Conservation (phyloP, 2,113 vertebrate genomes). For the Lichenostomus cassidix region DNA sequence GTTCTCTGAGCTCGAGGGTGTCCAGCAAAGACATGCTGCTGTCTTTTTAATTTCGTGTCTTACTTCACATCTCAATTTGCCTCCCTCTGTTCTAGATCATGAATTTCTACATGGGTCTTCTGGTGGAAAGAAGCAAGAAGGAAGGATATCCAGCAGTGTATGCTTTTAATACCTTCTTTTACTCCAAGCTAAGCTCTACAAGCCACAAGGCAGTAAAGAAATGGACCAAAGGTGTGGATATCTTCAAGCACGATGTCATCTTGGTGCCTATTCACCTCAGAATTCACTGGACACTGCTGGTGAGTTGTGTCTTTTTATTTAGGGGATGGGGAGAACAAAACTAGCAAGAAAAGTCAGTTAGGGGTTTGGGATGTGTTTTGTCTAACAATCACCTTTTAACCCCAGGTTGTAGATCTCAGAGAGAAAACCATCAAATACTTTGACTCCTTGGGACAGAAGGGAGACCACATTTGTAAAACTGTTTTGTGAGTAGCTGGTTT, state of each 20-base stretch:
- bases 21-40: neutral
- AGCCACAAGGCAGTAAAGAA: constrained; percentile 84
- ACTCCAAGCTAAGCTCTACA: constrained; percentile 80
- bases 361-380: neutral
- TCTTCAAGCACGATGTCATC: constrained; percentile 86
- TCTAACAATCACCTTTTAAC: neutral
- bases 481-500: constrained; percentile 83
- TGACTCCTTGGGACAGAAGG: constrained; percentile 87
- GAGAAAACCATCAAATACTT: constrained; percentile 82
- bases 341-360: neutral
- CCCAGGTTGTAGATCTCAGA: constrained; percentile 85
- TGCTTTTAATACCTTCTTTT: constrained; percentile 93
- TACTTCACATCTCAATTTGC: neutral
- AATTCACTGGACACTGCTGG: constrained; percentile 88
- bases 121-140: constrained; percentile 81
- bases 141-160: constrained; percentile 76
- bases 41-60: neutral
- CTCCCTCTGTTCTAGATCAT: constrained; percentile 77
- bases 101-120: constrained; percentile 92
- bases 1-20: neutral
- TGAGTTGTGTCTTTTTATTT: constrained; percentile 68
- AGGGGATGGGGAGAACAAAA: neutral
- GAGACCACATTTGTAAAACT: constrained; percentile 81
- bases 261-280: constrained; percentile 88
- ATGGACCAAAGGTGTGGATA: constrained; percentile 89